Evolutionary conservation across 2,797 vertebrate genomes (phyloP).

Genomic region (Telmatherina bonti): DNA sequence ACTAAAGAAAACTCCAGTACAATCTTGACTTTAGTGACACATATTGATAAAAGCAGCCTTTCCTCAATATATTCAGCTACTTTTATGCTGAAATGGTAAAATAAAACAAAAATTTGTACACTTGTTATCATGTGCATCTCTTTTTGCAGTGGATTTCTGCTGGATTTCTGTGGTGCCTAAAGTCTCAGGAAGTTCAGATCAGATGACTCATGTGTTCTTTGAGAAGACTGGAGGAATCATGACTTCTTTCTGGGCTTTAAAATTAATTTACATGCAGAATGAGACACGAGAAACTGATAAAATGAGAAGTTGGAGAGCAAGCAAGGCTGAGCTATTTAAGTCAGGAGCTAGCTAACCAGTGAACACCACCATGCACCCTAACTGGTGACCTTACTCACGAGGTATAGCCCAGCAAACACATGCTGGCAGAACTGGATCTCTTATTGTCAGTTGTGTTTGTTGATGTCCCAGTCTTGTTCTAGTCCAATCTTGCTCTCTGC

Average conservation of each 20-base stretch:
- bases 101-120: not conserved
- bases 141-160: not conserved
- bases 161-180: not conserved
- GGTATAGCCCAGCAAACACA: not conserved
- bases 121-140: not conserved
- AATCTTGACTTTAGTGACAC: constrained; percentile 24
- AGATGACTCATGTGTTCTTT: not conserved
- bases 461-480: not conserved
- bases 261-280: not conserved
- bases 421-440: not conserved
- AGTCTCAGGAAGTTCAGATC: not conserved
- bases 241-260: not conserved
- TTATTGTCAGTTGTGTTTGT: not conserved
- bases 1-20: constrained; percentile 41
- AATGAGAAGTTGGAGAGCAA: not conserved
- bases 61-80: constrained; percentile 2
- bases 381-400: too few relatives aligned
- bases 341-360: not conserved
- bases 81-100: not conserved
- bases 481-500: not conserved
- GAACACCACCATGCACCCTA: not conserved
- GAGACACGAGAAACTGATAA: not conserved
- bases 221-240: not conserved
- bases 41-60: constrained; percentile 47
- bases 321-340: not conserved